Evolutionary conservation across 2,888 invertebrate genomes (phyloP), one percentile per base, ranked within the genome.

Genomic region (Agonopterix heracliana): DNA sequence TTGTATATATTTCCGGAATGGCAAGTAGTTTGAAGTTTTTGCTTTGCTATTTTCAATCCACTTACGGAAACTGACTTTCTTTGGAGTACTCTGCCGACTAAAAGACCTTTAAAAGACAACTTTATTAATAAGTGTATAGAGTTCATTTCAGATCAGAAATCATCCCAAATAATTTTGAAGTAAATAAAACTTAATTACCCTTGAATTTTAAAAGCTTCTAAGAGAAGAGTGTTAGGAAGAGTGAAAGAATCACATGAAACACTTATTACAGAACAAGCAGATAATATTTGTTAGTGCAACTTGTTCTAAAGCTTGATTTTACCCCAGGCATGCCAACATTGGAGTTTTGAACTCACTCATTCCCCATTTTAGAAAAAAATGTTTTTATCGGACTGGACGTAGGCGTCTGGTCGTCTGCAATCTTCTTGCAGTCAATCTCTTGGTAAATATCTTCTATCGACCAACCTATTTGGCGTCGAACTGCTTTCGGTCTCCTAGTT

Each of bases 11-110:
- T 85, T 86, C 52, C 77, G 90, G 64, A 94, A 93, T 9, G 93
- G 93, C 89, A 93, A 90, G 63, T 93, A 94, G 52, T 89, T 90
- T 9, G 89, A 84, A 10, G 84, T 86, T 64, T 86, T 82, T 9
- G 78, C 80, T 54, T 80, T 78, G 26, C 79, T 80, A 59, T 84
- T 89, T 60, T 90, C 87, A 55, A 88, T 79, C 47, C 87, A 72
- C 59, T 81, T 84, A 3, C 82, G 74, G 53, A 88, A 87, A 60
- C 84, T 88, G 3, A 86, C 87, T 58, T 80, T 84, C 54, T 86
- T 87, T 7, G 88, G 88, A 40, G 87, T 87, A 57, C 87, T 87
- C 60, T 88, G 86, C 55, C 80, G 76, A 56, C 81, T 83, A 46
- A 78, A 81, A 43, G 74, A 74, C 52, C 83, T 84, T 59, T 34